phyloP scores from a whole-genome alignment of 2,888 invertebrate genomes.

The Troides helena region DNA sequence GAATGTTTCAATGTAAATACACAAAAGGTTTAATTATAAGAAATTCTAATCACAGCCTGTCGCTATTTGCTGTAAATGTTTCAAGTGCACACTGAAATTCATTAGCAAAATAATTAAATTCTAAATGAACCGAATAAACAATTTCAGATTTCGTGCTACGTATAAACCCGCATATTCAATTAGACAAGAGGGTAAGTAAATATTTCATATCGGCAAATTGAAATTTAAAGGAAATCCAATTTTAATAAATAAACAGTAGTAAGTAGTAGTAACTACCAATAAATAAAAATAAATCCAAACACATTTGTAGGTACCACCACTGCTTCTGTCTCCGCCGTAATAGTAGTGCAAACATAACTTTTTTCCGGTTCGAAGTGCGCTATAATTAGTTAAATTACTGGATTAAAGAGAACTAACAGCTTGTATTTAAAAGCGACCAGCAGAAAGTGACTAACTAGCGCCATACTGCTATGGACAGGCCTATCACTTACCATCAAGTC shows the following conservation, averaged over 20 bases:
- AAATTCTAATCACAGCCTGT: not conserved
- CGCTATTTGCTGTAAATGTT: not conserved
- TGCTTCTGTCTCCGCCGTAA: too few relatives aligned
- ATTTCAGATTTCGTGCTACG: not conserved
- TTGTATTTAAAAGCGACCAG: too few relatives aligned
- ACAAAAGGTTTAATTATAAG: not conserved
- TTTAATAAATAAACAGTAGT: not conserved
- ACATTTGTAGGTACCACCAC: too few relatives aligned
- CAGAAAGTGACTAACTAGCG: too few relatives aligned
- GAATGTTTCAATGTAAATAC: not conserved
- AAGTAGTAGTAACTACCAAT: too few relatives aligned
- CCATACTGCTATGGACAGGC: too few relatives aligned
- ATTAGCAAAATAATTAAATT: not conserved
- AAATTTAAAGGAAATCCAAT: not conserved
- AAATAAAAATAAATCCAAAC: too few relatives aligned
- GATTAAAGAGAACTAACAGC: too few relatives aligned
- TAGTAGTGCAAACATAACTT: too few relatives aligned
- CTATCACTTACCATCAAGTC: too few relatives aligned
- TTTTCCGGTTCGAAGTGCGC: too few relatives aligned
- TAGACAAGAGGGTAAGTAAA: not conserved
- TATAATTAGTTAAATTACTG: too few relatives aligned
- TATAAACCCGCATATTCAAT: not conserved
- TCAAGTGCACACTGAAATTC: not conserved
- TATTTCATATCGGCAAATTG: not conserved
- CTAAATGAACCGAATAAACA: not conserved